Base-by-base conservation (phyloP, 2,888 invertebrate genomes). In the Synanthedon tipuliformis region DNA sequence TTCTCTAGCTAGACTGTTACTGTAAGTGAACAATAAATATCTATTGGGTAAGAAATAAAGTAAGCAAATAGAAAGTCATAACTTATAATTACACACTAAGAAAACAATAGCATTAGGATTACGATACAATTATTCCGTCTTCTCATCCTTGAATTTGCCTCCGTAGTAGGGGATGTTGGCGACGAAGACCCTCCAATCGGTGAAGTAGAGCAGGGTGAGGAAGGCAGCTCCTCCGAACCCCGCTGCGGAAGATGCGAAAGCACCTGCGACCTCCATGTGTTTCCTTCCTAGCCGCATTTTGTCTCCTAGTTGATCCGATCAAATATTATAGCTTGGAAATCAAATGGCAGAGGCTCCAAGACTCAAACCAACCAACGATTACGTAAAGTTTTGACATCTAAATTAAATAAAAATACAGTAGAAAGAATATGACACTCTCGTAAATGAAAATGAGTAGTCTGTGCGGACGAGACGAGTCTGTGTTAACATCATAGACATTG, bases 141-240 rank as follows among this genome's bases (percentile, higher is more conserved):
- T 78, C 53, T 78, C 74, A 55, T 87, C 82, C 45, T 89, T 80
- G 74, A 91, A 95, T 79, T 95, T 94, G 58, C 91, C 89, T 62
- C 89, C 89, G 78, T 95, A 95, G 79, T 89, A 93, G 18, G 95
- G 95, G 59, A 95, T 78, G 73, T 92, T 91, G 61, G 91, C 88
- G 51, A 92, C 87, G 58, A 95, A 81, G 51, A 89, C 71, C 77
- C 90, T 93, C 95, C 95, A 95, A 71, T 95, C 95, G 0, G 94
- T 94, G 61, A 92, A 88, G 76, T 94, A 95, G 3, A 92, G 77
- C 10, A 93, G 60, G 1, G 81, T 86, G 23, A 89, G 67, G 55
- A 90, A 88, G n/a, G 89, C 91, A 0, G 91, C 87, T 41, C 89
- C 89, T 50, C 95, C 94, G 70, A 91, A 95, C 0, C 87, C 85